Evolutionary conservation across 2,113 vertebrate species (phyloP), one percentile per base, ranked within the genome.

Genomic region (Pavo muticus): DNA sequence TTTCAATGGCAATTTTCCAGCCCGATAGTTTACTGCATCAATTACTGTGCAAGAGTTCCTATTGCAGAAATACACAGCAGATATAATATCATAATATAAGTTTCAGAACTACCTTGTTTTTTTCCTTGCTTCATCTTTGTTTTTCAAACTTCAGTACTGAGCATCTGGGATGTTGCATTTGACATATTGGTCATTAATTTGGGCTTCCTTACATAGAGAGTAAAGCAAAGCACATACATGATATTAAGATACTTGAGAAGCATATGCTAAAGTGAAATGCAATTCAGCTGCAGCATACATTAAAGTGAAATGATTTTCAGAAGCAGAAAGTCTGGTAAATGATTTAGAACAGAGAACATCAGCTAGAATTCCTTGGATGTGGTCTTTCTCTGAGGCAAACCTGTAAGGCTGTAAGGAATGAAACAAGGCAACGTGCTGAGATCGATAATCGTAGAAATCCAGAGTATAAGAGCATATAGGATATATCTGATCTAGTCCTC

Each of bases 1-100:
- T 90, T 95, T 90, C 90, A 91, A 39, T 93, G 93, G 73, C 95
- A 91, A 76, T 96, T 97, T 96, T 96, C 91, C 70, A 95, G 85
- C 50, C 79, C 73, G 90, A 10, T 25, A 75, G 73, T 75, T 94
- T 72, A 79, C 70, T 8, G 14, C 75, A 76, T 90, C 94, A 88
- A 63, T 88, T 88, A 65, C 52, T 68, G 35, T 88, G 77, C 54
- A 67, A 37, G 30, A 48, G 60, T 35, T 67, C 64, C 57, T 85
- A 9, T 29, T 69, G 56, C 72, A 78, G 50, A 68, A 84, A 86
- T 60, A 29, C 35, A 88, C 71, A 30, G 69, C 57, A 72, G 74
- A 65, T 72, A 54, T 1, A 42, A 4, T 72, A 75, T 39, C 40
- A 32, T 3, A 68, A 61, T 18, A 42, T 5, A 80, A 35, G 7